Conservation (phyloP, 1,140 invertebrate genomes). For the Chironomus tepperi region DNA sequence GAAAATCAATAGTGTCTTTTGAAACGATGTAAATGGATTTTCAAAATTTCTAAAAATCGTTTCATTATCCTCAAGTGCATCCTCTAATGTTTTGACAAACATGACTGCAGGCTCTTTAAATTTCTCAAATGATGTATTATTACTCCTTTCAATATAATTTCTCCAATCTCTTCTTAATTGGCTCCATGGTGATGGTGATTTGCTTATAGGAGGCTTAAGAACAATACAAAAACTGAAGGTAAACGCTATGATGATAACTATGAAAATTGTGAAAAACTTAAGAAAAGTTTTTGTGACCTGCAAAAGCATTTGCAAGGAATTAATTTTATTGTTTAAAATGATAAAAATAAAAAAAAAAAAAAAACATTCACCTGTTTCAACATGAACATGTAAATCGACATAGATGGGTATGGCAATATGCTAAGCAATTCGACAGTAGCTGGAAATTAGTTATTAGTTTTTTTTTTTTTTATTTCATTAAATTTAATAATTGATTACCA, state of each 20-base stretch:
- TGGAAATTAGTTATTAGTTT: too few species aligned
- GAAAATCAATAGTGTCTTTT: not conserved
- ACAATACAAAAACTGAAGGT: constrained; percentile 12
- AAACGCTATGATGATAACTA: not conserved
- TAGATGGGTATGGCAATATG: not conserved
- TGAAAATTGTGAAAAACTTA: constrained; percentile 9
- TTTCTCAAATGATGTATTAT: not conserved
- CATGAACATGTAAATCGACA: constrained; percentile 16
- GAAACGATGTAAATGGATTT: constrained; percentile 9
- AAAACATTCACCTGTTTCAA: not conserved
- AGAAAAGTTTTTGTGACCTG: not conserved
- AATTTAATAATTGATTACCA: not conserved
- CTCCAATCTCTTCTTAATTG: not conserved
- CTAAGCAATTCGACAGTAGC: not conserved
- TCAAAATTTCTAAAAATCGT: constrained; percentile 18
- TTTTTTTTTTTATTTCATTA: not conserved
- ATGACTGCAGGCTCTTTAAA: not conserved
- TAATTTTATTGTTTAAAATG: too few species aligned
- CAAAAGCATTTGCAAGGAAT: too few species aligned
- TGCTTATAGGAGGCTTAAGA: not conserved
- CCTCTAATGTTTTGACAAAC: not conserved
- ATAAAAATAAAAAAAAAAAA: too few species aligned
- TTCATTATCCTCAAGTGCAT: not conserved
- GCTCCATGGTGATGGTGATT: not conserved
- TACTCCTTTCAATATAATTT: not conserved